Conservation (phyloP, 1,140 invertebrate species). For the Neotoxoptera formosana region DNA sequence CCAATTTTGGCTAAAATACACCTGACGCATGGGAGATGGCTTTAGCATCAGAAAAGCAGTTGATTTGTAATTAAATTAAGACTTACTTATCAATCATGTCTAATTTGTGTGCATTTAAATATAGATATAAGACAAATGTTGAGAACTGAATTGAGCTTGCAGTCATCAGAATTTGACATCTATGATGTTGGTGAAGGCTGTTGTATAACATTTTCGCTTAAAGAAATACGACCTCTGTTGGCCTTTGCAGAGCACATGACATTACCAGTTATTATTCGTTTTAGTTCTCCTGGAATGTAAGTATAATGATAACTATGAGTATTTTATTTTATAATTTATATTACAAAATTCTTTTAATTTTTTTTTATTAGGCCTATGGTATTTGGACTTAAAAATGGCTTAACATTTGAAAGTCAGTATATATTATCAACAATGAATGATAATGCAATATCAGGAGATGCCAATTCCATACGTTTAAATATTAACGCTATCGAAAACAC, state of each 20-base stretch:
- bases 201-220: conserved; percentile 50
- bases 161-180: conserved; percentile 38
- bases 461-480: conserved; percentile 5
- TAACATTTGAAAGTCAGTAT: conserved; percentile 46
- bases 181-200: conserved; percentile 42
- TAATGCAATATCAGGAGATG: neutral
- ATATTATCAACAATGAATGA: conserved; percentile 54
- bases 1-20: neutral
- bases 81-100: neutral
- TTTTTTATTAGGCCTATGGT: conserved; percentile 49
- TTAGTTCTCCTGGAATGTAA: conserved; percentile 51
- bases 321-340: neutral
- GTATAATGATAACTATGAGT: neutral
- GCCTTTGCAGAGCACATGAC: conserved; percentile 47
- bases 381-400: conserved; percentile 52
- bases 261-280: conserved; percentile 45
- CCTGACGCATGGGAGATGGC: neutral
- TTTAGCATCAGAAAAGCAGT: neutral
- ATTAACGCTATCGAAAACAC: conserved; percentile 31
- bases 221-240: conserved; percentile 49
- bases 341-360: neutral
- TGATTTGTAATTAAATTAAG: neutral
- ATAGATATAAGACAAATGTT: conserved; percentile 49
- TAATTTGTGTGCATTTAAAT: neutral
- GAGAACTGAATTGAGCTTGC: conserved; percentile 45